Percentiles rank a stretch among this genome's conserved stretches.
Conservation (phyloP, 2,888 invertebrate species). For the Dolichomitus sp. region DNA sequence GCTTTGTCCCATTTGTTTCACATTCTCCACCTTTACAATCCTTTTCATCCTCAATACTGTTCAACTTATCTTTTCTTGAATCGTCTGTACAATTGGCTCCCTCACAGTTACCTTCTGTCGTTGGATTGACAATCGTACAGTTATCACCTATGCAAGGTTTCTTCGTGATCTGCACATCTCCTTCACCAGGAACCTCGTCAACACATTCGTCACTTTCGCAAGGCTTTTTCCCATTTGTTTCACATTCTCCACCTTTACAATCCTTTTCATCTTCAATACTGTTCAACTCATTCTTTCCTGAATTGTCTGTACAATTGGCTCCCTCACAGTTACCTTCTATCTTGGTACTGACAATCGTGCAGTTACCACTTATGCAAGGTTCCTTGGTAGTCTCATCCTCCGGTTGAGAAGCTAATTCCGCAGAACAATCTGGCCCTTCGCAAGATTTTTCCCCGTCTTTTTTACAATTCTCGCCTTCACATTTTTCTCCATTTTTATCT, state of each 20-base stretch:
- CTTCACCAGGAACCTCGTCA: neutral
- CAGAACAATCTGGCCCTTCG: slow-evolving; percentile 21
- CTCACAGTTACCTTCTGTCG: neutral
- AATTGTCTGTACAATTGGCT: neutral
- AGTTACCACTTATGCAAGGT: too few species aligned
- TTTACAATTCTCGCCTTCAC: slow-evolving; percentile 38
- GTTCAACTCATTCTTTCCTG: neutral
- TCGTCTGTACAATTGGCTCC: neutral
- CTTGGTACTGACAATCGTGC: too few species aligned
- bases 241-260: neutral
- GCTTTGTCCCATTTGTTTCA: neutral
- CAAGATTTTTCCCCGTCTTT: neutral
- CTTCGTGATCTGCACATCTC: too few species aligned
- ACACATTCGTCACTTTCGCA: slow-evolving; percentile 29
- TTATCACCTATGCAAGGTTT: neutral
- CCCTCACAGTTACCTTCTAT: neutral
- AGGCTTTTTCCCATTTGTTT: neutral
- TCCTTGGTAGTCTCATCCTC: too few species aligned
- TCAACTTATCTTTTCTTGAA: too few species aligned
- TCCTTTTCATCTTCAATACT: neutral
- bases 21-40: too few species aligned
- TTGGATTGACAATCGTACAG: neutral
- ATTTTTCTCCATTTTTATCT: neutral
- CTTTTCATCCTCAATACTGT: too few species aligned
- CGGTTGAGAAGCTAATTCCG: neutral